phyloP scores from a whole-genome alignment of 2,113 vertebrate species.

The Daboia siamensis region DNA sequence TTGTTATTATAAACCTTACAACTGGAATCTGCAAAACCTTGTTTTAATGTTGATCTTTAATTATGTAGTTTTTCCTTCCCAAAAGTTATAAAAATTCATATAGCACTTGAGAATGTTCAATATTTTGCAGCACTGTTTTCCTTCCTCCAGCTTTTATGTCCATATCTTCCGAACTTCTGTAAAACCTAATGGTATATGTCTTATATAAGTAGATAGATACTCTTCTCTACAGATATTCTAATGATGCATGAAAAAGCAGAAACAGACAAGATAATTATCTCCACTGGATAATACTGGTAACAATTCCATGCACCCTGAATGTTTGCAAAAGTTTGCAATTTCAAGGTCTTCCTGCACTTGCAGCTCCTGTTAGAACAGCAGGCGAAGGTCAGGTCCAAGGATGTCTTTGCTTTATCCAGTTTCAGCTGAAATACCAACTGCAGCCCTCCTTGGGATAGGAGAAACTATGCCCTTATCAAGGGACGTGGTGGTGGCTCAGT shows the following conservation, averaged over 20 bases:
- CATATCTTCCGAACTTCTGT: not conserved
- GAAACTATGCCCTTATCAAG: not conserved
- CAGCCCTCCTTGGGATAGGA: not conserved
- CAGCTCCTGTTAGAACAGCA: not conserved
- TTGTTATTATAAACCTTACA: rapidly evolving
- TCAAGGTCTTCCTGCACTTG: not conserved
- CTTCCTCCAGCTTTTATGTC: not conserved
- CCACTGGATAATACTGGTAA: not conserved
- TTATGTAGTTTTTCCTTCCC: not conserved
- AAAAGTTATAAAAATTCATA: not conserved
- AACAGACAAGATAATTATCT: not conserved
- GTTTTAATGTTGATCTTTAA: not conserved
- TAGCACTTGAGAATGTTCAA: not conserved
- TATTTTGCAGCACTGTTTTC: not conserved
- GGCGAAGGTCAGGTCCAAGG: not conserved
- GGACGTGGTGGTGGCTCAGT: too few species aligned
- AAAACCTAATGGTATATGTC: not conserved
- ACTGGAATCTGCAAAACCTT: not conserved
- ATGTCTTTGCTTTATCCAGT: not conserved
- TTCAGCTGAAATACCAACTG: not conserved
- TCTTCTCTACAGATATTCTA: not conserved
- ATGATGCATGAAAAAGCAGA: not conserved
- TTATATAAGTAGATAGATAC: not conserved
- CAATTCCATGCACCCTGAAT: not conserved
- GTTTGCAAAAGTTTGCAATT: not conserved